These are phyloP conservation scores for Phylloscopus whistleri DNA, from an alignment of 2,113 vertebrate genomes.

Conservation along the genomic window DNA sequence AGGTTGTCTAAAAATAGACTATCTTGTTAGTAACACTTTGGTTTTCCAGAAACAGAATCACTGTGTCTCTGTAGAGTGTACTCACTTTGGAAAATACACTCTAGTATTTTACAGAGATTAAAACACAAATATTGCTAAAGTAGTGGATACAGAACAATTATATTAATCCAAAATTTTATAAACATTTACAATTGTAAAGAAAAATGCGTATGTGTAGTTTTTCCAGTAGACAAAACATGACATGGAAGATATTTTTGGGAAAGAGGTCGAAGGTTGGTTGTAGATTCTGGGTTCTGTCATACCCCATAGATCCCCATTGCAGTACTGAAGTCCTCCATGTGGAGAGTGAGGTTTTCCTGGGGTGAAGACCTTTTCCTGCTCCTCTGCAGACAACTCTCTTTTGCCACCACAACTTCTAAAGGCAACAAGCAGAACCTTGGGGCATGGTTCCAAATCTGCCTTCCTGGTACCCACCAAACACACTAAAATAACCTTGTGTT, in stretches of 20 bases:
- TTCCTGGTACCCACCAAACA: not conserved
- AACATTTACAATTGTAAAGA: not conserved
- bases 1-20: not conserved
- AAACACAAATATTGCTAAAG: not conserved
- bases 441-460: not conserved
- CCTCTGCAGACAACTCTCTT: not conserved
- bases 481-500: not conserved
- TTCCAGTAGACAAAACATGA: not conserved
- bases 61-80: not conserved
- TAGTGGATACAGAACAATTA: not conserved
- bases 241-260: not conserved
- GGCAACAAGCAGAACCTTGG: not conserved
- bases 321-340: not conserved
- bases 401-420: not conserved
- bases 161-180: not conserved
- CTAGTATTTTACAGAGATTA: not conserved
- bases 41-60: not conserved
- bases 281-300: not conserved
- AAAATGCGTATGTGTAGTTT: not conserved
- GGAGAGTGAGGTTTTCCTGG: not conserved
- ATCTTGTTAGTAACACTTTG: not conserved
- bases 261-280: not conserved
- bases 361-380: not conserved
- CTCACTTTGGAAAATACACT: not conserved
- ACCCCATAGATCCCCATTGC: fast-evolving